Evolutionary conservation across 2,113 vertebrate species (phyloP), one percentile per base, ranked within the genome.

Genomic region (Cepphus grylle): DNA sequence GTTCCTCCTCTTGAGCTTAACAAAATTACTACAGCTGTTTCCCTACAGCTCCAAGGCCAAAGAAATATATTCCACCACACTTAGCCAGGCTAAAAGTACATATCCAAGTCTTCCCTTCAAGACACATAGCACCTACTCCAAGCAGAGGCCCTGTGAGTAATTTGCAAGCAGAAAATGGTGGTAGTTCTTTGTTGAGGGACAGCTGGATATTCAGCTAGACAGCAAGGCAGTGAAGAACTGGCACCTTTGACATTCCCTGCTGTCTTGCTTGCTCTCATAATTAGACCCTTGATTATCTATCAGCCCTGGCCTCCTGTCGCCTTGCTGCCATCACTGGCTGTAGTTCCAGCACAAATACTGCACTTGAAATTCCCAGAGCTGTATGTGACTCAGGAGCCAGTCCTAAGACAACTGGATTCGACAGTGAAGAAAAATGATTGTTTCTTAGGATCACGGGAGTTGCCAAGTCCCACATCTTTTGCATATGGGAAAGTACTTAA

Each of bases 191-290:
- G 29, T 3, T 40, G 72, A 66, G 16, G 27, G 2, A 19, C 56
- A 58, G 25, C 11, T 86, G 49, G 72, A 17, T 86, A 69, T 77
- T 77, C 27, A 93, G 20, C 32, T 67, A 42, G 61, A 36, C 21
- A 71, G 13, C 16, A 84, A 94, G 27, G 27, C 9, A 32, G n/a
- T 45, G 36, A 87, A 47, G 55, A 69, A 11, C 17, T 38, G 30
- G 34, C 27, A 65, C 21, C 18, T 84, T 83, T 73, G 59, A 5
- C 58, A 40, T 81, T 87, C 30, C 11, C 12, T 84, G 40, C 7
- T 3, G 1, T 19, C 17, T 59, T 2, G 1, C 16, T 50, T 83
- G 21, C 15, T 78, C 1, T 21, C 11, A 3, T 20, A 14, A 17
- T 40, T 43, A 79, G 21, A 26, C 14, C 25, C 27, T 45, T 47